Evolutionary conservation across 2,797 vertebrate genomes (phyloP).

Genomic region (Sandelia bainsii): DNA sequence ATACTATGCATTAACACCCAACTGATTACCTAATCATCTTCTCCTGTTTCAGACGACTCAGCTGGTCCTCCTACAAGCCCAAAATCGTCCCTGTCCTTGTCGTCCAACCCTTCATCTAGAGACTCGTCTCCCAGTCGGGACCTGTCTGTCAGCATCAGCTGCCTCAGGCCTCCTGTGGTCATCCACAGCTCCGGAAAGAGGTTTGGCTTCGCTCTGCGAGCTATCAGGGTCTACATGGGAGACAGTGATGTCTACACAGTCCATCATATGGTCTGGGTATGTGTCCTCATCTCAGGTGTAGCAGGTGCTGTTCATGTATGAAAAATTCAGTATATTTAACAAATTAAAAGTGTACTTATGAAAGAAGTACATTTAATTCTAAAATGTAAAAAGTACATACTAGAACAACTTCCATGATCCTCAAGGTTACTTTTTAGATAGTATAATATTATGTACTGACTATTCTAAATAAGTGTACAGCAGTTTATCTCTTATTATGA

Average conservation of each 20-base stretch:
- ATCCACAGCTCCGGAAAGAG: constrained; percentile 84
- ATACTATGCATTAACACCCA: neutral
- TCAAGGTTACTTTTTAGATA: no score
- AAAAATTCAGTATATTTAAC: neutral
- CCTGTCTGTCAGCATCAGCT: constrained; percentile 75
- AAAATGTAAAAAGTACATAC: neutral
- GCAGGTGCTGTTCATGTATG: neutral
- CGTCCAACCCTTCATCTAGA: constrained; percentile 83
- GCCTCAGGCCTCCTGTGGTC: constrained; percentile 81
- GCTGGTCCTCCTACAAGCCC: constrained; percentile 78
- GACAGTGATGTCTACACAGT: constrained; percentile 82
- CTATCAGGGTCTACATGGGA: constrained; percentile 84
- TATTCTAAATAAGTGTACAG: no score
- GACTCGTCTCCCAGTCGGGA: constrained; percentile 83
- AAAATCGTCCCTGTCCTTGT: constrained; percentile 82
- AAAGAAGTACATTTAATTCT: neutral
- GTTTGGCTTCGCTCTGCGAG: constrained; percentile 82
- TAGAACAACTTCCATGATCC: neutral
- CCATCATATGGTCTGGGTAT: constrained; percentile 85
- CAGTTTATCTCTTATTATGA: no score
- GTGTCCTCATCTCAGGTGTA: constrained; percentile 34
- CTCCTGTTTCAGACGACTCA: constrained; percentile 70
- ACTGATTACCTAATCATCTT: neutral
- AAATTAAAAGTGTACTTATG: neutral
- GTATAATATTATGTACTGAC: no score